These are phyloP conservation scores for Meganola albula DNA, from an alignment of 2,888 invertebrate species.

Conservation along the genomic window DNA sequence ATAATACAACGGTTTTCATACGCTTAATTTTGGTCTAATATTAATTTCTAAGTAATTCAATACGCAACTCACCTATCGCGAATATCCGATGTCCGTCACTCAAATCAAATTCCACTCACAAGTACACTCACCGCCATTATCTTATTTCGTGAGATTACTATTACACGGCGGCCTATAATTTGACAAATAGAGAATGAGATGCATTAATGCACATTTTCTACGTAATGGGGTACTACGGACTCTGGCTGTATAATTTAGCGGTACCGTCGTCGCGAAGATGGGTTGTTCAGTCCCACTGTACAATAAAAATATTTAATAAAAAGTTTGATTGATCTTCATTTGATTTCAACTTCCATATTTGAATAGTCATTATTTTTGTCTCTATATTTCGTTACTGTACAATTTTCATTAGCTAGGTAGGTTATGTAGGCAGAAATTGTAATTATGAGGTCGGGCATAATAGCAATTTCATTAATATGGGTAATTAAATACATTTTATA, in stretches of 20 bases:
- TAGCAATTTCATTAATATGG: too few relatives aligned
- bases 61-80: constrained; percentile 41
- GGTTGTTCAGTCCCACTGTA: constrained; percentile 31
- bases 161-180: constrained; percentile 63
- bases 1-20: too few relatives aligned
- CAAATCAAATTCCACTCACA: constrained; percentile 46
- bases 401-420: too few relatives aligned
- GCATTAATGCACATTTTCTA: constrained; percentile 71
- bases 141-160: constrained; percentile 62
- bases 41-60: constrained; percentile 15
- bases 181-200: constrained; percentile 76
- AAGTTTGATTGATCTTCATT: constrained; percentile 45
- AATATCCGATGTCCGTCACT: constrained; percentile 44
- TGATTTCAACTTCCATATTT: constrained; percentile 43
- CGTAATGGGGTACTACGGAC: constrained; percentile 62
- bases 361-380: constrained; percentile 26
- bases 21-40: too few relatives aligned
- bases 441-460: too few relatives aligned
- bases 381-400: constrained; percentile 9
- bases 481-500: too few relatives aligned
- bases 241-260: constrained; percentile 66
- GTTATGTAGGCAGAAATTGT: too few relatives aligned
- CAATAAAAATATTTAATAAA: constrained; percentile 54
- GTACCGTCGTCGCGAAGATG: constrained; percentile 60
- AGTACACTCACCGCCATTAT: constrained; percentile 53